Conservation (phyloP, 2,797 vertebrate genomes). For the Falco rusticolus region DNA sequence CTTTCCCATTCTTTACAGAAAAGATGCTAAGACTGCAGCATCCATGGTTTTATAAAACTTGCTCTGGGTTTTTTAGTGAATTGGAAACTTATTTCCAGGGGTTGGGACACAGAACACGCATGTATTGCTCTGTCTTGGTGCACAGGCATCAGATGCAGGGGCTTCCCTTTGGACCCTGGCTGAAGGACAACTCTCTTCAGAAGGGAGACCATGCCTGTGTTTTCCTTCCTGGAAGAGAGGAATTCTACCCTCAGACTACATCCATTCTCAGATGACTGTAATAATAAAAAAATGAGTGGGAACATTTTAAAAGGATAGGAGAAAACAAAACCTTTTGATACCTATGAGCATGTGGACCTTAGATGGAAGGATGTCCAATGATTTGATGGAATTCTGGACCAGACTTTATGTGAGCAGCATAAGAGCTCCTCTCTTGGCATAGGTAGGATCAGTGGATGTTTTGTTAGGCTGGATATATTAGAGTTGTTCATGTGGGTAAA, state of each 20-base stretch:
- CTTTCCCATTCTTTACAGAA: neutral
- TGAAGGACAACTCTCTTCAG: neutral
- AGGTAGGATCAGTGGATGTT: neutral
- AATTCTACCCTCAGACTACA: neutral
- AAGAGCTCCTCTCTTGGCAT: neutral
- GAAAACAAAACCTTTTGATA: neutral
- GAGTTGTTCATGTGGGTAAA: neutral
- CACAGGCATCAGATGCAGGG: accelerated
- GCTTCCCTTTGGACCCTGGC: neutral
- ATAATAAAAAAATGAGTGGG: neutral
- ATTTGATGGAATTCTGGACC: neutral
- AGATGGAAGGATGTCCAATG: neutral
- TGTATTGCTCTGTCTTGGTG: neutral
- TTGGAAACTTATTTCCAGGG: neutral
- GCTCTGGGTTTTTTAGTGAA: neutral
- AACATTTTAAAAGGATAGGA: neutral
- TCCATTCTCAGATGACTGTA: neutral
- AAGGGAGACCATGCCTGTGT: neutral
- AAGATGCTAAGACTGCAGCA: neutral
- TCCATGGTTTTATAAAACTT: neutral
- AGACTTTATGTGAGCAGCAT: neutral
- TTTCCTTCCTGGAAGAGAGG: neutral
- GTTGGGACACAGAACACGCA: neutral
- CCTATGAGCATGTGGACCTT: neutral
- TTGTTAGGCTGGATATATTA: neutral